Percentiles rank a stretch among this genome's conserved stretches.
These are phyloP conservation scores for Heliopora coerulea DNA, from an alignment of 92 coral and sea anemone genomes.

Conservation along the genomic window DNA sequence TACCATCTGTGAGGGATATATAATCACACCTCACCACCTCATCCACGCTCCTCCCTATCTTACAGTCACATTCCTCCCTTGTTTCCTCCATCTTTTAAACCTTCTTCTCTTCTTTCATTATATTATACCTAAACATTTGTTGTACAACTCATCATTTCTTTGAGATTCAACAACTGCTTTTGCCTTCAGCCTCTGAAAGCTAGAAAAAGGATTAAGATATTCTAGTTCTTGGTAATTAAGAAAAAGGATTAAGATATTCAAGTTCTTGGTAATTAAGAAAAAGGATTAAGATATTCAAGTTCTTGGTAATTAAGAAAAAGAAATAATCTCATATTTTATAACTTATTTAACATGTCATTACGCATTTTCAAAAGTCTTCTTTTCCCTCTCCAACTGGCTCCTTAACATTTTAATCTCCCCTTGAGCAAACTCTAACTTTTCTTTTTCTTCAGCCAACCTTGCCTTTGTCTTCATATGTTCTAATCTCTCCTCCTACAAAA, in stretches of 20 bases:
- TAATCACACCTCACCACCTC: too few relatives aligned
- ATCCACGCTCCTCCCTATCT: too few relatives aligned
- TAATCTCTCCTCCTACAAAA: conserved; percentile 77
- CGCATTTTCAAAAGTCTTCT: conserved; percentile 90
- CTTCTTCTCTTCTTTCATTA: background rate
- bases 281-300: background rate
- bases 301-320: background rate
- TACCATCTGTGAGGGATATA: too few relatives aligned
- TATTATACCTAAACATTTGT: conserved; percentile 79
- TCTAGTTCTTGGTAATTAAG: too few relatives aligned
- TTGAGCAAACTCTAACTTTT: conserved; percentile 92
- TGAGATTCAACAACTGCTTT: conserved; percentile 73
- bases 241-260: background rate
- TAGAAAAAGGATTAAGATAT: conserved; percentile 6
- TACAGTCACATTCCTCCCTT: too few relatives aligned
- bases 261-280: background rate
- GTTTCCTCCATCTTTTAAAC: too few relatives aligned
- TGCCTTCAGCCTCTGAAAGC: conserved; percentile 82
- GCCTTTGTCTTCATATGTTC: conserved; percentile 95
- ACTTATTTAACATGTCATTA: conserved; percentile 21
- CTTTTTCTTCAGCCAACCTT: conserved; percentile 87
- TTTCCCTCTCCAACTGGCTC: conserved; percentile 84
- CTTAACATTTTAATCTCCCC: conserved; percentile 91
- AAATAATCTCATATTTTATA: background rate
- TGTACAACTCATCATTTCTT: conserved; percentile 65